These are phyloP conservation scores for Aulostomus chinensis DNA, from an alignment of 2,797 vertebrate species.

Conservation along the genomic window DNA sequence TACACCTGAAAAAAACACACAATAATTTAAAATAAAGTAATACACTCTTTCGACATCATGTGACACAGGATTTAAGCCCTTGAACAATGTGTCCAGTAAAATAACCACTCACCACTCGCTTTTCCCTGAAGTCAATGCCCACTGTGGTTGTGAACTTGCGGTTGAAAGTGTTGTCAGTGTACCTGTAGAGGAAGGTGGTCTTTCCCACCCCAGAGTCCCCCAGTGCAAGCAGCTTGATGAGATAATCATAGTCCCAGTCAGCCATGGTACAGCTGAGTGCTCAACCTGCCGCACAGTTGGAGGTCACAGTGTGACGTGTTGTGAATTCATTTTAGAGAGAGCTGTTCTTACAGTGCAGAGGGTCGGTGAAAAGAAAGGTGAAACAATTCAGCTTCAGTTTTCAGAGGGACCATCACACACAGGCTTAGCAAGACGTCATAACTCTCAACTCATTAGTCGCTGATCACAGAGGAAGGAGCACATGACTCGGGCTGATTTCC, in stretches of 20 bases:
- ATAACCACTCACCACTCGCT: conserved; percentile 92
- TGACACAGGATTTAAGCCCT: neutral
- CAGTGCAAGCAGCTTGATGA: conserved; percentile 97
- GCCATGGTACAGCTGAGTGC: conserved; percentile 84
- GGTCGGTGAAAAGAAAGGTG: no score
- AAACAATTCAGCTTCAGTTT: conserved; percentile 33
- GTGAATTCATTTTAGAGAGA: no score
- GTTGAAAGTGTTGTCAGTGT: conserved; percentile 94
- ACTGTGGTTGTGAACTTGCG: conserved; percentile 93
- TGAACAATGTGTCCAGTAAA: no score
- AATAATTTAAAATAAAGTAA: neutral
- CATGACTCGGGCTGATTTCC: conserved; percentile 74
- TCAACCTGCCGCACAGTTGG: conserved; percentile 69
- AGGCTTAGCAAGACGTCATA: conserved; percentile 45
- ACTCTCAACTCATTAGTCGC: conserved; percentile 51
- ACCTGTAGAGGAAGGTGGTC: conserved; percentile 96
- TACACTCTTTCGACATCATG: neutral
- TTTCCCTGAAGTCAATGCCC: conserved; percentile 96
- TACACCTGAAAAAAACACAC: conserved; percentile 77
- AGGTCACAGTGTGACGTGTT: no score
- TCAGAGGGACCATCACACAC: conserved; percentile 33
- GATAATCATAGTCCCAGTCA: conserved; percentile 98
- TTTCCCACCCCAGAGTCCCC: conserved; percentile 98
- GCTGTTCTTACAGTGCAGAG: no score
- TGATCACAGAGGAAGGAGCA: conserved; percentile 66